A percentile compares a stretch with the other conserved stretches of the same genome.
Conservation (phyloP, 2,113 vertebrate genomes). For the Anoplopoma fimbria region DNA sequence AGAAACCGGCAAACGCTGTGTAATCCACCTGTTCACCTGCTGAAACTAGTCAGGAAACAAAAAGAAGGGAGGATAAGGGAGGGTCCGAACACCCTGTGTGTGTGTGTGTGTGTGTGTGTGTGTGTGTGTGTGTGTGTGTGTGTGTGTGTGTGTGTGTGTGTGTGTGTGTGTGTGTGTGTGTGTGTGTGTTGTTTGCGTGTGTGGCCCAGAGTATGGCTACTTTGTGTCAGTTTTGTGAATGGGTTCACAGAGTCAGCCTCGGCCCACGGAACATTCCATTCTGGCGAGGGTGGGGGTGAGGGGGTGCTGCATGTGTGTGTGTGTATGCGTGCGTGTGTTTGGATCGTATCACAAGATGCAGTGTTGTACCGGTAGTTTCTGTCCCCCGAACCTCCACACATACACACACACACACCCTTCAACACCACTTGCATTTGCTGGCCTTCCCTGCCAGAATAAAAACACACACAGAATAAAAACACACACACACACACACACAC, state of each 20-base stretch:
- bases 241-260: constrained; percentile 51
- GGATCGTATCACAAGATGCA: constrained; percentile 36
- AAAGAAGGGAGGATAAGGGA: neutral
- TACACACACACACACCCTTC: constrained; percentile 4
- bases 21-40: constrained; percentile 49
- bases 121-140: neutral
- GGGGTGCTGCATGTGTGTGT: neutral
- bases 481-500: neutral
- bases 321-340: neutral
- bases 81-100: neutral
- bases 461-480: constrained; percentile 21
- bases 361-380: constrained; percentile 2
- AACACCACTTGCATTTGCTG: constrained; percentile 20
- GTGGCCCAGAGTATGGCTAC: constrained; percentile 8
- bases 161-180: neutral
- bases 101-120: neutral
- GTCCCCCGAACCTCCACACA: constrained; percentile 16
- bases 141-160: neutral
- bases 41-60: constrained; percentile 24
- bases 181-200: constrained; percentile 24
- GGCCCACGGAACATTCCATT: constrained; percentile 63
- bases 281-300: neutral
- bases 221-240: constrained; percentile 65
- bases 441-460: constrained; percentile 45
- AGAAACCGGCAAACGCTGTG: constrained; percentile 26